Evolutionary conservation across 2,113 vertebrate species (phyloP).

Genomic region (Cyanoderma ruficeps): DNA sequence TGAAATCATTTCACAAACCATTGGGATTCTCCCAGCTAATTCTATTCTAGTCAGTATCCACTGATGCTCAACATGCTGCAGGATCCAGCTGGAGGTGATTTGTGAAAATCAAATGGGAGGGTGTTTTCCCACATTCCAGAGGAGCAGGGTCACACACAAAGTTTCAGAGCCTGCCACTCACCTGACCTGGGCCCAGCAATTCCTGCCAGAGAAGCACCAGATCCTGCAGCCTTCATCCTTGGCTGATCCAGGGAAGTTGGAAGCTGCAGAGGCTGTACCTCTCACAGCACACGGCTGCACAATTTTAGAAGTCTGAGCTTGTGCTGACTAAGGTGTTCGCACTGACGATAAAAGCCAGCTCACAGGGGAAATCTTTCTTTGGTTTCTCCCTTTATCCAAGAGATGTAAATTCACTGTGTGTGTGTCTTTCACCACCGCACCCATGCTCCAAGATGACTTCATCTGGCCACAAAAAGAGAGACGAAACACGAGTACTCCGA

Average conservation of each 20-base stretch:
- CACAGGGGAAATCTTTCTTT: not conserved
- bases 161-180: not conserved
- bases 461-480: not conserved
- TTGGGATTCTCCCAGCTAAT: not conserved
- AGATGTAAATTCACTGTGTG: not conserved
- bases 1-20: not conserved
- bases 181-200: not conserved
- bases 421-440: not conserved
- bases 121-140: not conserved
- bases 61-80: not conserved
- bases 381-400: not conserved
- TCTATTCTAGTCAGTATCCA: not conserved
- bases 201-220: not conserved
- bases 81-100: not conserved
- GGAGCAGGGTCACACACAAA: not conserved
- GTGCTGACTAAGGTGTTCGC: not conserved
- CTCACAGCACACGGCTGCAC: not conserved
- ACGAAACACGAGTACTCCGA: fast-evolving
- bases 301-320: not conserved
- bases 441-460: conserved; percentile 3
- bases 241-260: not conserved
- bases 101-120: not conserved
- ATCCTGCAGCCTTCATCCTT: not conserved
- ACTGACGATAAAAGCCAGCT: not conserved
- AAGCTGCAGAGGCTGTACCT: not conserved